These are phyloP conservation scores for Cerastoderma edule DNA, from an alignment of 2,888 invertebrate genomes.

Conservation along the genomic window DNA sequence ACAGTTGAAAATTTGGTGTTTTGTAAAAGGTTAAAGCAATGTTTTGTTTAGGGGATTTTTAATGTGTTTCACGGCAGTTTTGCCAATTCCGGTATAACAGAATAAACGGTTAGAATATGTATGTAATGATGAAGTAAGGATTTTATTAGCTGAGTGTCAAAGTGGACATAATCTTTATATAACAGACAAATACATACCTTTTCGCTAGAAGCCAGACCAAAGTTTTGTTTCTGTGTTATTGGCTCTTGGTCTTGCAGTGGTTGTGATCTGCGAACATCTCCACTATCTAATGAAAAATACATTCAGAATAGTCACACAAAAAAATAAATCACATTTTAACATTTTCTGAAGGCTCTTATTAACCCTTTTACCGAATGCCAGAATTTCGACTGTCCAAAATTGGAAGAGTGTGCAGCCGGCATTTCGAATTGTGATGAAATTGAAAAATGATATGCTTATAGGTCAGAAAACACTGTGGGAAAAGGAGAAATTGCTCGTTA, in stretches of 20 bases:
- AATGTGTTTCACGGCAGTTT: no score
- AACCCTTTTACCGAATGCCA: neutral
- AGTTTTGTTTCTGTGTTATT: slow-evolving; percentile 34
- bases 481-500: no score
- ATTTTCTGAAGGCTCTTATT: neutral
- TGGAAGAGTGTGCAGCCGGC: no score
- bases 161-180: neutral
- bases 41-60: neutral
- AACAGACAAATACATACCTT: slow-evolving; percentile 16
- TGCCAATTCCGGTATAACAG: no score
- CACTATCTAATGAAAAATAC: slow-evolving; percentile 6
- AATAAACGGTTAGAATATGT: no score
- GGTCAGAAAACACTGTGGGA: no score
- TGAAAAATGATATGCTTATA: no score
- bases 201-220: slow-evolving; percentile 15
- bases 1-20: no score
- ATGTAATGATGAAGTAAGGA: no score
- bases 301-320: neutral
- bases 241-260: slow-evolving; percentile 28
- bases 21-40: neutral
- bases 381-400: neutral
- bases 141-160: neutral
- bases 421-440: no score
- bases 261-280: slow-evolving; percentile 26
- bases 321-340: neutral